These are phyloP conservation scores for Phalacrocorax carbo DNA, from an alignment of 2,113 vertebrate species.

Conservation along the genomic window DNA sequence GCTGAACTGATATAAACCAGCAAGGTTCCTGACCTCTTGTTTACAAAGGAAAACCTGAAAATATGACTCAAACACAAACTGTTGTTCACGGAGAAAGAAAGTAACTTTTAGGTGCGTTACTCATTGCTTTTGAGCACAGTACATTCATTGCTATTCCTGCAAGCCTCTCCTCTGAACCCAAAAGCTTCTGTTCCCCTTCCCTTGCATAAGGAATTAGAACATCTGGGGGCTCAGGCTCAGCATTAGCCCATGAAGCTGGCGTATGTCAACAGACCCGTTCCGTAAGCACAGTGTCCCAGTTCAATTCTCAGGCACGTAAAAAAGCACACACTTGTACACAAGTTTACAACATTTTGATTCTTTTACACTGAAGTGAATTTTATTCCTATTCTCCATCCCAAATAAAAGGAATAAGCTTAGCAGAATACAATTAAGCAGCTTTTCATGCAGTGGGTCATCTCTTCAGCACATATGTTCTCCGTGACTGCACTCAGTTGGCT, in stretches of 20 bases:
- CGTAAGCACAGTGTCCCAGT: background rate
- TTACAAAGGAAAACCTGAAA: background rate
- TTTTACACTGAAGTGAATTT: background rate
- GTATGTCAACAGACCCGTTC: background rate
- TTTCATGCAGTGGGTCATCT: background rate
- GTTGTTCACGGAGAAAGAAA: background rate
- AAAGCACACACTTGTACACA: background rate
- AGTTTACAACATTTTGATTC: background rate
- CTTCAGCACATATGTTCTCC: background rate
- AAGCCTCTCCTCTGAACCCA: background rate
- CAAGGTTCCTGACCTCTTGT: background rate
- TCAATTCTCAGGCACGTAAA: background rate
- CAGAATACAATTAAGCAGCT: background rate
- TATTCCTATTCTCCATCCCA: background rate
- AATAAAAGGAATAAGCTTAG: background rate
- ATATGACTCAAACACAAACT: background rate
- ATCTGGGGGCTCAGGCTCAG: background rate
- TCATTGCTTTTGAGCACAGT: background rate
- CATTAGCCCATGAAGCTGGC: background rate
- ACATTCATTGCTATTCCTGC: background rate
- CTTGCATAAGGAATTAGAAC: background rate
- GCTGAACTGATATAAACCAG: background rate
- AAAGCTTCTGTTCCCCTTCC: background rate
- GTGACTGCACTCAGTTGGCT: background rate
- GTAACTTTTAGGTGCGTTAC: background rate